Percentiles rank a stretch among this genome's conserved stretches.
These are phyloP conservation scores for Lasioglossum pauxillum DNA, from an alignment of 2,888 invertebrate genomes.

Conservation along the genomic window DNA sequence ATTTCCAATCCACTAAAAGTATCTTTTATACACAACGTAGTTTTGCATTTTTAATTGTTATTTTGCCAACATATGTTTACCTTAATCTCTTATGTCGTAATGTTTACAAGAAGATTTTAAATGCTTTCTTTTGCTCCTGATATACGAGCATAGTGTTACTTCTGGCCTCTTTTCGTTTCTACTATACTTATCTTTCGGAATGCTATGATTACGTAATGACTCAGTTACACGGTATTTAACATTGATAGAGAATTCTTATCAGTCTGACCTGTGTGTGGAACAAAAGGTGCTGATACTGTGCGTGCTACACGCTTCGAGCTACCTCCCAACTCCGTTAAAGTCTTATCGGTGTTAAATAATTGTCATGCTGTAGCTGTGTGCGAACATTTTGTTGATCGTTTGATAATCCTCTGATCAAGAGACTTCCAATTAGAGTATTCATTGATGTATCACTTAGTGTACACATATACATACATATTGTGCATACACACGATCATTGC, in stretches of 20 bases:
- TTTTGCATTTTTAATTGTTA: no score
- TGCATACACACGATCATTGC: not conserved
- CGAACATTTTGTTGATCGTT: not conserved
- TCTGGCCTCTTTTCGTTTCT: not conserved
- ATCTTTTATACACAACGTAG: not conserved
- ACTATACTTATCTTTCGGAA: conserved; percentile 5
- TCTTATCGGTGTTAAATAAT: conserved; percentile 35
- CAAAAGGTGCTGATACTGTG: conserved; percentile 17
- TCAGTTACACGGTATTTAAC: conserved; percentile 42
- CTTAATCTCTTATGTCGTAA: no score
- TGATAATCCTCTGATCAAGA: not conserved
- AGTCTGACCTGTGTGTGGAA: not conserved
- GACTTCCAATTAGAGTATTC: not conserved
- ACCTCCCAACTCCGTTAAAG: conserved; percentile 5
- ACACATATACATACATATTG: not conserved
- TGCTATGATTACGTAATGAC: conserved; percentile 23
- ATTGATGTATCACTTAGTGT: not conserved
- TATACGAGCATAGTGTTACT: not conserved
- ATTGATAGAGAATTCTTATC: conserved; percentile 47
- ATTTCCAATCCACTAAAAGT: not conserved
- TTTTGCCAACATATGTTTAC: no score
- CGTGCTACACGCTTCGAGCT: conserved; percentile 22
- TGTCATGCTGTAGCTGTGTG: not conserved
- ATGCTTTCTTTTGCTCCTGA: not conserved
- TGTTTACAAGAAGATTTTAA: not conserved